Evolutionary conservation across 2,888 invertebrate genomes (phyloP).

Genomic region (Tortricodes alternella): DNA sequence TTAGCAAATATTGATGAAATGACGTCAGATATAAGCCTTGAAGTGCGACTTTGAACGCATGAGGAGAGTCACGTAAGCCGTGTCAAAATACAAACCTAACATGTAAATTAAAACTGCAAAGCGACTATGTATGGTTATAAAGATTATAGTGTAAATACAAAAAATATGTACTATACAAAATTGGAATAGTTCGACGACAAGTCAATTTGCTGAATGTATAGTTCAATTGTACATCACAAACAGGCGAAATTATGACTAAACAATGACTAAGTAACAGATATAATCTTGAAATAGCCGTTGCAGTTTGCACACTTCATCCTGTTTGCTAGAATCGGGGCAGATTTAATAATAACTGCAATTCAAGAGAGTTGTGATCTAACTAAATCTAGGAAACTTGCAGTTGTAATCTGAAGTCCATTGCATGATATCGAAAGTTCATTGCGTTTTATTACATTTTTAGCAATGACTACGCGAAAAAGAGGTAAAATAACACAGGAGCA

Average conservation of each 20-base stretch:
- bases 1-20: constrained; percentile 29
- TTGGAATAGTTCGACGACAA: neutral
- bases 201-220: neutral
- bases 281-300: constrained; percentile 44
- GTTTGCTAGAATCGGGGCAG: constrained; percentile 57
- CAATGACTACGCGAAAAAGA: too few relatives aligned
- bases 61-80: constrained; percentile 61
- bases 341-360: constrained; percentile 48
- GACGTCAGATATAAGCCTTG: constrained; percentile 38
- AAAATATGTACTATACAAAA: too few relatives aligned
- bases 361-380: too few relatives aligned
- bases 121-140: neutral
- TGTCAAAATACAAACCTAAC: constrained; percentile 29
- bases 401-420: too few relatives aligned
- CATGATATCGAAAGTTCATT: neutral
- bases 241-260: constrained; percentile 35
- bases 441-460: too few relatives aligned
- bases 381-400: too few relatives aligned
- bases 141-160: too few relatives aligned
- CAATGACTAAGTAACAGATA: constrained; percentile 53
- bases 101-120: neutral
- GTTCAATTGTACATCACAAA: constrained; percentile 18
- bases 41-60: constrained; percentile 42
- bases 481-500: too few relatives aligned
- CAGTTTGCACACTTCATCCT: constrained; percentile 48